Conservation (phyloP, 2,797 vertebrate species). For the Crenuchus spilurus region DNA sequence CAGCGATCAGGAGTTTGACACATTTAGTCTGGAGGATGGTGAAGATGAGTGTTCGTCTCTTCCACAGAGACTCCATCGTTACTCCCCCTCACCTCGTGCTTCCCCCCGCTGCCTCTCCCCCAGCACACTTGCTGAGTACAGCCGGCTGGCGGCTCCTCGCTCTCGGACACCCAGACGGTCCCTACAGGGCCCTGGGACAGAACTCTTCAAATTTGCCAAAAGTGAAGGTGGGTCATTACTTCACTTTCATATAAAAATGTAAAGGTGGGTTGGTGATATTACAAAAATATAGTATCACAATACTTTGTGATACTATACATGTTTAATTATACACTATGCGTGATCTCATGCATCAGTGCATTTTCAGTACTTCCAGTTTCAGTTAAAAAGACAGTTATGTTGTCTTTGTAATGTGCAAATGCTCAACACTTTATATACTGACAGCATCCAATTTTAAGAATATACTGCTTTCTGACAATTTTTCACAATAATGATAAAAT, state of each 20-base stretch:
- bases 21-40: constrained; percentile 89
- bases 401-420: too few species aligned
- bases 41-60: constrained; percentile 82
- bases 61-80: constrained; percentile 78
- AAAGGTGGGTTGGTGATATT: too few species aligned
- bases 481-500: too few species aligned
- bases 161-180: constrained; percentile 80
- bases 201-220: constrained; percentile 84
- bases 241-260: neutral
- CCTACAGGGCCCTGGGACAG: constrained; percentile 80
- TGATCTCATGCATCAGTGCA: too few species aligned
- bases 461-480: too few species aligned
- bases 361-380: too few species aligned
- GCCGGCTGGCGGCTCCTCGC: constrained; percentile 70
- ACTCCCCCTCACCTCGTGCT: constrained; percentile 85
- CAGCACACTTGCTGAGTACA: constrained; percentile 71
- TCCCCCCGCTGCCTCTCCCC: constrained; percentile 91
- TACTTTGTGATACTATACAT: too few species aligned
- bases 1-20: constrained; percentile 93
- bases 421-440: too few species aligned
- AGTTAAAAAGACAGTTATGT: too few species aligned
- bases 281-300: too few species aligned
- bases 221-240: constrained; percentile 80
- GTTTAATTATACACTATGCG: too few species aligned
- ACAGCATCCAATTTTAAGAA: too few species aligned